These are phyloP conservation scores for Aythya baeri DNA, from an alignment of 2,113 vertebrate species.

Conservation along the genomic window DNA sequence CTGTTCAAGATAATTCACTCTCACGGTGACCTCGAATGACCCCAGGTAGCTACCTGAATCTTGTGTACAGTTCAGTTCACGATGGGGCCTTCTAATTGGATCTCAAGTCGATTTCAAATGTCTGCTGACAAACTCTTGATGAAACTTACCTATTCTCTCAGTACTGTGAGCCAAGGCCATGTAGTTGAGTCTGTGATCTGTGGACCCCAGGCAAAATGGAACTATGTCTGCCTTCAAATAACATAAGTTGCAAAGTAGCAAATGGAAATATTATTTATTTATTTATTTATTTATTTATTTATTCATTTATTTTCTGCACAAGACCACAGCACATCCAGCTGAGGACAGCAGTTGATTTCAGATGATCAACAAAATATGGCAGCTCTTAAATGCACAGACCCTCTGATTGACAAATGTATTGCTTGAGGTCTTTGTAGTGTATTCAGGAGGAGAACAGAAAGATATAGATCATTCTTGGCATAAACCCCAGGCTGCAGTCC, in stretches of 20 bases:
- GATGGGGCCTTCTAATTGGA: not conserved
- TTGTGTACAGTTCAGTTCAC: not conserved
- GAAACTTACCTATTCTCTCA: accelerated
- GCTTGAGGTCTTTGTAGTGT: not conserved
- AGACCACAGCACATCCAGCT: not conserved
- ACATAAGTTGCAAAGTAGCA: not conserved
- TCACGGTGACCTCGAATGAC: not conserved
- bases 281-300: not conserved
- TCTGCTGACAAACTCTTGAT: not conserved
- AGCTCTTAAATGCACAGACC: not conserved
- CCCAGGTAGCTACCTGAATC: not conserved
- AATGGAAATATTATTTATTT: not conserved
- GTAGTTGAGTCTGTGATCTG: not conserved
- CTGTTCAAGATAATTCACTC: not conserved
- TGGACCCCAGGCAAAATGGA: not conserved
- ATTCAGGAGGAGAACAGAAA: not conserved
- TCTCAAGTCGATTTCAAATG: not conserved
- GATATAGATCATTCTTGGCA: not conserved
- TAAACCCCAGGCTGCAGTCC: not conserved
- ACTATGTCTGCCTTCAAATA: not conserved
- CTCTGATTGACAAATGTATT: not conserved
- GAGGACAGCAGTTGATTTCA: not conserved
- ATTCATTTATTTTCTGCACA: not conserved
- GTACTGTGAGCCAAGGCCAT: not conserved
- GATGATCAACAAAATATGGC: not conserved